Evolutionary conservation across 2,113 vertebrate genomes (phyloP).

Genomic region (Lanius ludovicianus): DNA sequence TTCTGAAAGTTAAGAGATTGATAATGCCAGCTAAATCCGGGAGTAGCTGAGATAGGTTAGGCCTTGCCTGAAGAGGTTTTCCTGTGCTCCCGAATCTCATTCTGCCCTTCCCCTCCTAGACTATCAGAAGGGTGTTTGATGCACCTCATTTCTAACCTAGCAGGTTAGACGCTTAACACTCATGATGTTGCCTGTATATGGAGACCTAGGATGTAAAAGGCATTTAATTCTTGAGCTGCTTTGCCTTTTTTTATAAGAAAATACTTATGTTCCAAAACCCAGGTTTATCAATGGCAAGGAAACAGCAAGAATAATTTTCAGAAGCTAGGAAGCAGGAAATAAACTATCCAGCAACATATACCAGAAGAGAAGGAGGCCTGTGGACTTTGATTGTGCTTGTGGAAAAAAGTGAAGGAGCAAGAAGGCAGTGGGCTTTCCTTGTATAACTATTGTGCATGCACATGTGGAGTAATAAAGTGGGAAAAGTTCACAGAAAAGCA

Average conservation of each 20-base stretch:
- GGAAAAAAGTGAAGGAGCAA: neutral
- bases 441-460: neutral
- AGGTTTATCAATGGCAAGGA: neutral
- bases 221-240: neutral
- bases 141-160: neutral
- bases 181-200: neutral
- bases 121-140: neutral
- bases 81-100: neutral
- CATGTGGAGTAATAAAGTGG: conserved; percentile 24
- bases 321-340: neutral
- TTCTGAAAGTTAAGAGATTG: neutral
- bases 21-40: neutral
- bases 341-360: neutral
- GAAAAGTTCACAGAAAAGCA: neutral
- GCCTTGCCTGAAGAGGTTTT: neutral
- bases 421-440: neutral
- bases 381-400: neutral
- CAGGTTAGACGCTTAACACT: neutral
- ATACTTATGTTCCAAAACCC: neutral
- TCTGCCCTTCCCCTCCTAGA: neutral
- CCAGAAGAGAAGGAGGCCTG: neutral
- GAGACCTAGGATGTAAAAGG: neutral
- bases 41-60: neutral
- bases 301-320: neutral
- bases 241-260: neutral